phyloP scores from a whole-genome alignment of 2,888 invertebrate species.

The Rhagium mordax region DNA sequence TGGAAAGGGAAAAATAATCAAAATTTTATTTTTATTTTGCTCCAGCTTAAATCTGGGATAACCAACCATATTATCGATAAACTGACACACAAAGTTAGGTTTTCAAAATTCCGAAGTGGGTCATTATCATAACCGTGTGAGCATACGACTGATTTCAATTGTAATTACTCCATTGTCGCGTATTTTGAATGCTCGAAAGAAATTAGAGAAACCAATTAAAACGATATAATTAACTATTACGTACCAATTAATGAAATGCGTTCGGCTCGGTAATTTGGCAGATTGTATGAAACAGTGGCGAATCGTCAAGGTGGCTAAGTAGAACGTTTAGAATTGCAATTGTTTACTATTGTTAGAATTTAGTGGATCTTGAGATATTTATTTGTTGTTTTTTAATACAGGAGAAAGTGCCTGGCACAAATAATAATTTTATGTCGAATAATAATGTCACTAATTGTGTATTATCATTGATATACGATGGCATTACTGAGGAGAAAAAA shows the following conservation, averaged over 20 bases:
- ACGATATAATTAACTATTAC: background rate
- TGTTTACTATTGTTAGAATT: background rate
- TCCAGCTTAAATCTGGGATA: too few species aligned
- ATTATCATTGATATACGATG: too few species aligned
- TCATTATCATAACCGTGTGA: slow-evolving; percentile 9
- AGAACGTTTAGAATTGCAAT: background rate
- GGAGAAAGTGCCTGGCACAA: too few species aligned
- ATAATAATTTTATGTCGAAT: too few species aligned
- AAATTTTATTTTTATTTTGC: too few species aligned
- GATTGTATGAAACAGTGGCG: background rate
- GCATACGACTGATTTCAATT: background rate
- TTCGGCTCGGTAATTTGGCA: background rate
- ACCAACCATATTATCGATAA: too few species aligned
- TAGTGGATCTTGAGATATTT: too few species aligned
- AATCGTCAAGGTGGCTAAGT: background rate
- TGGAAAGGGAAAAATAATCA: too few species aligned
- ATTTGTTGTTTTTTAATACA: too few species aligned
- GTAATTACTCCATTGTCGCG: background rate
- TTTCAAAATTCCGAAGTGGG: background rate
- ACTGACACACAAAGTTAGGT: too few species aligned
- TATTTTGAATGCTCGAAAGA: background rate
- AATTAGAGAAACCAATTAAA: background rate
- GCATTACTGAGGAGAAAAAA: too few species aligned
- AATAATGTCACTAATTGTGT: too few species aligned
- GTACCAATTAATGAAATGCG: background rate